Conservation (phyloP, 2,888 invertebrate genomes). For the Onchidella celtica region DNA sequence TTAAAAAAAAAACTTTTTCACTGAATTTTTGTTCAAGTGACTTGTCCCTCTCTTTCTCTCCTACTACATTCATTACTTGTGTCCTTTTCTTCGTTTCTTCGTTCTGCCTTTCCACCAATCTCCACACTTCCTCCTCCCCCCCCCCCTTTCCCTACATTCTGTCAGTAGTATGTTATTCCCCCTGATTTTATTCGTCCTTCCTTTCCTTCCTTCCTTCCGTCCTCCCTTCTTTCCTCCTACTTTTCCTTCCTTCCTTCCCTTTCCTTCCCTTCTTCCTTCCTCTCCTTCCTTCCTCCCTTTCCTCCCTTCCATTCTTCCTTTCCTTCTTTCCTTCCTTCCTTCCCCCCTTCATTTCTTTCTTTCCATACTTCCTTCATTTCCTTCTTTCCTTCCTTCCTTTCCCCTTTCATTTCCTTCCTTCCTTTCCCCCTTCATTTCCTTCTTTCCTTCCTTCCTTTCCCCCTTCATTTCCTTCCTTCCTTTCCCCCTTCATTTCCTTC, state of each 20-base stretch:
- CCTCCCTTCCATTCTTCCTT: not conserved
- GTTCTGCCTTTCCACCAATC: slow-evolving; percentile 17
- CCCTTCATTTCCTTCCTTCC: not conserved
- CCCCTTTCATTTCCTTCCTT: not conserved
- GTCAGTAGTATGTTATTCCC: slow-evolving; percentile 18
- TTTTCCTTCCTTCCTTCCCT: not conserved
- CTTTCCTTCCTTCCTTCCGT: slow-evolving; percentile 49
- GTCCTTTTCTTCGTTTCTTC: slow-evolving; percentile 11
- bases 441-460: not conserved
- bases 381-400: not conserved
- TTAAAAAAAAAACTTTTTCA: too few species aligned
- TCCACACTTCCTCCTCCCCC: slow-evolving; percentile 28
- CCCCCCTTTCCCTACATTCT: slow-evolving; percentile 36
- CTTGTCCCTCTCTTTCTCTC: not conserved
- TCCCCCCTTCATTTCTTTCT: not conserved
- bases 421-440: not conserved
- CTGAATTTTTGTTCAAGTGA: too few species aligned
- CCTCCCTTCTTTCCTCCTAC: not conserved
- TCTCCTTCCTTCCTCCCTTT: not conserved
- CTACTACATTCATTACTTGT: not conserved
- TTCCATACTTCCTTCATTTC: not conserved
- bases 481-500: not conserved
- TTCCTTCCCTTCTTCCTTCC: not conserved
- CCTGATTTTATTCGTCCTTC: slow-evolving; percentile 20
- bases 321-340: not conserved